Percentiles rank a stretch among this genome's conserved stretches.
Evolutionary conservation across 2,888 invertebrate species (phyloP).

Genomic region (Cheilosia soror): DNA sequence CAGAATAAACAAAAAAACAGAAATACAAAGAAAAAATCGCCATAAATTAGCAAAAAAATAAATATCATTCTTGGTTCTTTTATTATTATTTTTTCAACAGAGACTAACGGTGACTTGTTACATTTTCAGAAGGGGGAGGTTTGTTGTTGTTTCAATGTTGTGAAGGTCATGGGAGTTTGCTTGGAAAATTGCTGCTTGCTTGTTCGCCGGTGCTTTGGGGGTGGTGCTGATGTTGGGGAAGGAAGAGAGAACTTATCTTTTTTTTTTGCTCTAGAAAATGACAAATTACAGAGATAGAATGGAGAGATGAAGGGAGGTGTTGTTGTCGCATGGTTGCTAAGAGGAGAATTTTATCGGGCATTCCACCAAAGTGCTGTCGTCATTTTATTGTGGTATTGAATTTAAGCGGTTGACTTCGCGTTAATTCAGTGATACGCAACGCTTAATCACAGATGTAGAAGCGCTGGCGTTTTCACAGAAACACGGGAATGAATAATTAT

Average conservation of each 20-base stretch:
- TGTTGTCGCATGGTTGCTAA: constrained; percentile 18
- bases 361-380: neutral
- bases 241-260: neutral
- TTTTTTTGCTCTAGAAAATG: too few species aligned
- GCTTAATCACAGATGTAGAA: too few species aligned
- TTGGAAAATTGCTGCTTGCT: constrained; percentile 18
- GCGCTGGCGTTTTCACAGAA: too few species aligned
- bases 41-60: constrained; percentile 70
- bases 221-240: neutral
- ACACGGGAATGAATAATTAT: too few species aligned
- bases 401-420: neutral
- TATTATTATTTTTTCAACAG: constrained; percentile 41
- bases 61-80: constrained; percentile 34
- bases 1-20: constrained; percentile 29
- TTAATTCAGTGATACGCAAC: neutral
- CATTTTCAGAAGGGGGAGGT: constrained; percentile 10
- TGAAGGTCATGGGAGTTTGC: constrained; percentile 20
- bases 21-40: constrained; percentile 59
- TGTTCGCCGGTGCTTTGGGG: neutral
- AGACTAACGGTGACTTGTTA: constrained; percentile 4
- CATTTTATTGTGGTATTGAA: constrained; percentile 4
- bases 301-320: neutral
- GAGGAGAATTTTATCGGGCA: constrained; percentile 9
- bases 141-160: constrained; percentile 10
- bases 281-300: neutral